These are phyloP conservation scores for Gymnothorax reevesii DNA, from an alignment of 2,797 vertebrate species.

Conservation along the genomic window DNA sequence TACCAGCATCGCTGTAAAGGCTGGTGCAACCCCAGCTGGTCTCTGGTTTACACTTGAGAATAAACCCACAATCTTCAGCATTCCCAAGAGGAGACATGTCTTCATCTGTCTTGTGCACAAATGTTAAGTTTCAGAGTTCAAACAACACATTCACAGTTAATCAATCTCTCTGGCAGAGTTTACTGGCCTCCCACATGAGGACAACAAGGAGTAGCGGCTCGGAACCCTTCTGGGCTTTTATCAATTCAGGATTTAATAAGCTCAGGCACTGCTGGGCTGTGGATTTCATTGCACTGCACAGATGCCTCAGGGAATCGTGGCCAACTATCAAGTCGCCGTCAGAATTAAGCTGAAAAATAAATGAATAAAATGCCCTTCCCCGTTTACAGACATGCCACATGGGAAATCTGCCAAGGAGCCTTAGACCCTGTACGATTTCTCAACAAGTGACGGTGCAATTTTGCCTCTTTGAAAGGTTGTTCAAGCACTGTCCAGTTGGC, in stretches of 20 bases:
- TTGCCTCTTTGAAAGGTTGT: background rate
- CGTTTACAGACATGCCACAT: background rate
- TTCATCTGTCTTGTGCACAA: background rate
- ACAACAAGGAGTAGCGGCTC: background rate
- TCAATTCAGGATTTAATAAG: background rate
- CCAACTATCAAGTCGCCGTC: background rate
- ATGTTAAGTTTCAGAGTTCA: background rate
- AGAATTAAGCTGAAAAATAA: background rate
- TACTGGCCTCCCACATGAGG: background rate
- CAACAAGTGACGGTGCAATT: background rate
- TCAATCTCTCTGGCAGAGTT: background rate
- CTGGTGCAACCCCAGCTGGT: too few species aligned
- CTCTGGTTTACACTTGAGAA: too few species aligned
- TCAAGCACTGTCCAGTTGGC: background rate
- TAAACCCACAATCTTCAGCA: background rate
- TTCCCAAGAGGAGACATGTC: background rate
- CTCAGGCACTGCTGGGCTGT: background rate
- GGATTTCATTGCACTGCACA: background rate
- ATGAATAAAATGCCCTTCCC: background rate
- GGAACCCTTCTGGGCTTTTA: background rate
- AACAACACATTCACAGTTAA: background rate
- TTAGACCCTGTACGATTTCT: background rate
- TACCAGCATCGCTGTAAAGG: too few species aligned
- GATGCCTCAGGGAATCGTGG: background rate
- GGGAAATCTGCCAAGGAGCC: background rate